phyloP scores from a whole-genome alignment of 2,797 vertebrate genomes.

The Florisuga fusca region DNA sequence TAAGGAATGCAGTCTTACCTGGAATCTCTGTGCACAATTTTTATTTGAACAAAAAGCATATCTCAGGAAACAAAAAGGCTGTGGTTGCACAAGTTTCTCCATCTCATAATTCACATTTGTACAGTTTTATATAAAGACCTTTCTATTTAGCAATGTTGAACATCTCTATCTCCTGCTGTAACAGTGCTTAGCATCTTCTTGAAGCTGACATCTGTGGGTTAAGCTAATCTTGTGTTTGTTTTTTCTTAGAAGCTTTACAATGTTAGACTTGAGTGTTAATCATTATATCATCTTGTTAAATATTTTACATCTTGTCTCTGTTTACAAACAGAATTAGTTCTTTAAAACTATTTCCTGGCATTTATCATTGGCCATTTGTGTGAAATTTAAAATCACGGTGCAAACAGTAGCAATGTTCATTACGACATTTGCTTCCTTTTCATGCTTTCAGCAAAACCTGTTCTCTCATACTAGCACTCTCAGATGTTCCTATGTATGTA shows the following conservation, averaged over 20 bases:
- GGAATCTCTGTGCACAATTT: not conserved
- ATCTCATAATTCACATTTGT: not conserved
- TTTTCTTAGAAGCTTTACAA: conserved; percentile 6
- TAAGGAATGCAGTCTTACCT: not conserved
- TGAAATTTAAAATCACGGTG: conserved; percentile 35
- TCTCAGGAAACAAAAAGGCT: not conserved
- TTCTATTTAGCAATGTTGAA: not conserved
- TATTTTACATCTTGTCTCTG: conserved; percentile 63
- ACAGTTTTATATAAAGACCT: not conserved
- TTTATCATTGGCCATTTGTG: conserved; percentile 2
- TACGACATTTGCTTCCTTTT: not conserved
- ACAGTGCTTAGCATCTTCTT: not conserved
- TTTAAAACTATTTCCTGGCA: conserved; percentile 60
- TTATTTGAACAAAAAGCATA: not conserved
- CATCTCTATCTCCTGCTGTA: not conserved
- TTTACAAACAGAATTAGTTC: conserved; percentile 77
- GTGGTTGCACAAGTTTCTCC: not conserved
- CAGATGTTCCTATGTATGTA: not conserved
- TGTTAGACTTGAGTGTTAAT: conserved; percentile 32
- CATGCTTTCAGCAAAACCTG: not conserved
- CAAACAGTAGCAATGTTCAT: not conserved
- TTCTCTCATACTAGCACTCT: not conserved
- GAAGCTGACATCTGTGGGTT: not conserved
- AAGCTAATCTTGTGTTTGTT: not conserved
- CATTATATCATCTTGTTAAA: conserved; percentile 71